These are phyloP conservation scores for Chironomus striatipennis DNA, from an alignment of 1,140 invertebrate genomes.

Conservation along the genomic window DNA sequence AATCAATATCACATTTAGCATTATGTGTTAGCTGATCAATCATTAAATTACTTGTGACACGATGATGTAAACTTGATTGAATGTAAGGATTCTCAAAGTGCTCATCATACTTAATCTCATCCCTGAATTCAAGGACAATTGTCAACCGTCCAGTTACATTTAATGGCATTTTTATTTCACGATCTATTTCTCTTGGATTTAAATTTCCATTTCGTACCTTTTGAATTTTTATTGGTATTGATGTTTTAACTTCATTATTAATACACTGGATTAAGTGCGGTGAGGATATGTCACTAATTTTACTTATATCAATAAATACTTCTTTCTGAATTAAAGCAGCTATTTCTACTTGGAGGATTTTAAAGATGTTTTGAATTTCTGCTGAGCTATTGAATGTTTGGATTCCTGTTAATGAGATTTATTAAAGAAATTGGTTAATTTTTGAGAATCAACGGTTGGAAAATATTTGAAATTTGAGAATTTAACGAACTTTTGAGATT, in stretches of 20 bases:
- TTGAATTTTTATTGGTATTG: neutral
- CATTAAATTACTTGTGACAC: neutral
- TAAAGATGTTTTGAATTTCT: neutral
- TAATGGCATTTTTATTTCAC: neutral
- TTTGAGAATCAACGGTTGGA: too few species aligned
- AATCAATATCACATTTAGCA: neutral
- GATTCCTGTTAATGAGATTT: neutral
- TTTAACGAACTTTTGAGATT: too few species aligned
- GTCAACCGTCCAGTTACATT: neutral
- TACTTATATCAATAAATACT: neutral
- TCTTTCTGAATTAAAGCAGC: neutral
- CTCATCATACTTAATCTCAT: neutral
- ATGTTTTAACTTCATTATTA: neutral
- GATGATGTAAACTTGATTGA: too few species aligned
- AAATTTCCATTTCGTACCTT: neutral
- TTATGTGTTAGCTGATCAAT: neutral
- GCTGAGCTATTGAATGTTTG: neutral
- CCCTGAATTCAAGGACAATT: neutral
- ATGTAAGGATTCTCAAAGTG: neutral
- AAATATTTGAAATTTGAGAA: too few species aligned
- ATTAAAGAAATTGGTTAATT: neutral
- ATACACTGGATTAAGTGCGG: neutral
- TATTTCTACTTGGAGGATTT: neutral
- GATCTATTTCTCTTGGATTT: neutral
- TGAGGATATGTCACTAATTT: neutral